These are phyloP conservation scores for Eupithecia subfuscata DNA, from an alignment of 2,888 invertebrate species.

Conservation along the genomic window DNA sequence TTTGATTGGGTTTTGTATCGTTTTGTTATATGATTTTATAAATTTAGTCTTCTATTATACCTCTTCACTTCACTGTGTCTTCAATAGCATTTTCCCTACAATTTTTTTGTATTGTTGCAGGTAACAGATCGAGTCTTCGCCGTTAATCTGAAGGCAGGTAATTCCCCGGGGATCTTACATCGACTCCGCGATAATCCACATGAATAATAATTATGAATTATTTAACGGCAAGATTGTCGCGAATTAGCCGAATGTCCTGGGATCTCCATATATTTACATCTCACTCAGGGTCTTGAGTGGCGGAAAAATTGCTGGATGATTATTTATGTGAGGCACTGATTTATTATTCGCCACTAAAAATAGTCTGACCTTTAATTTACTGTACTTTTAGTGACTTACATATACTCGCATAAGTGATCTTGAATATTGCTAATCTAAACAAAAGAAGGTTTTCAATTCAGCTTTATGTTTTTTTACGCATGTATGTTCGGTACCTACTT, in stretches of 20 bases:
- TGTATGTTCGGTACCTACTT: neutral
- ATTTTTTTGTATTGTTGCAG: constrained; percentile 34
- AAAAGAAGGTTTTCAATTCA: neutral
- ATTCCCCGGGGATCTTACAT: constrained; percentile 25
- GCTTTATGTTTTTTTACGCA: neutral
- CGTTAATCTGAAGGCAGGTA: neutral
- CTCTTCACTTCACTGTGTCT: neutral
- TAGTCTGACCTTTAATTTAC: neutral
- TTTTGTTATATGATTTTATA: neutral
- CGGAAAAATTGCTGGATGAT: constrained; percentile 3
- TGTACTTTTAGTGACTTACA: neutral
- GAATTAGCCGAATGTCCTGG: constrained; percentile 57
- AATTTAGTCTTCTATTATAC: neutral
- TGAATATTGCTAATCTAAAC: neutral
- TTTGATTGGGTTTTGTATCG: neutral
- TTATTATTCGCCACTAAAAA: neutral
- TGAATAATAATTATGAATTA: constrained; percentile 69
- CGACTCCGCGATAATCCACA: constrained; percentile 54
- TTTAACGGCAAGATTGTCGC: constrained; percentile 57
- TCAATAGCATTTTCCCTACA: neutral
- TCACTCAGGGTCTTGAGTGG: constrained; percentile 4
- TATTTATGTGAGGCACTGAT: neutral
- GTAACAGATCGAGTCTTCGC: constrained; percentile 27
- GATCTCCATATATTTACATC: constrained; percentile 65
- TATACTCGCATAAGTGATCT: neutral